Base-by-base conservation (phyloP, 1,140 invertebrate species). In the Acromyrmex heyeri region DNA sequence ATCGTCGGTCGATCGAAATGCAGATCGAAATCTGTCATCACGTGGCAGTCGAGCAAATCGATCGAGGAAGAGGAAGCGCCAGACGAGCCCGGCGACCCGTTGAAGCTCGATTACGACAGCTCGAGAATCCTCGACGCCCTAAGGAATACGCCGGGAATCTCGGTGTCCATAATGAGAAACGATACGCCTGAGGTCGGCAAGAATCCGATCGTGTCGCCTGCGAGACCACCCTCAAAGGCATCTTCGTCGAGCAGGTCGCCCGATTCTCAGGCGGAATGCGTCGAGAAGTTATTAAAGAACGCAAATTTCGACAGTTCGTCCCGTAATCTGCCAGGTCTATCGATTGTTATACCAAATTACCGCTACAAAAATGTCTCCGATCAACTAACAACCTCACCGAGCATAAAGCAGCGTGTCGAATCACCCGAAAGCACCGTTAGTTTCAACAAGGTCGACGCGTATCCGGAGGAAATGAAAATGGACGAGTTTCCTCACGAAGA, bases 71-170 rank as follows among this genome's bases (percentile, higher is more conserved):
- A 91, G 8, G 87, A 91, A 10, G 62, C 87, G 50, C 83, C 81
- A 3, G 85, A 89, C 21, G 90, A 91, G 4, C 87, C 88, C 38
- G 81, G 87, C 3, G 76, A 90, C 2, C 86, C 87, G 16, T 27
- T 69, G 62, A 91, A 88, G 10, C 77, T 88, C n/a, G 83, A 91
- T 57, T 88, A 91, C 44, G 91, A 93, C 24, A 94, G 90, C 85
- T 93, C 92, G 6, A 93, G 92, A 72, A 94, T 95, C 16, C 86
- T 95, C 30, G 88, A 94, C 72, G 93, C 92, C 44, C 87, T 95
- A 38, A 93, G 91, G 34, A 95, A 94, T 10, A 95, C 93, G 16
- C 94, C 94, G 0, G 94, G 93, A 16, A 87, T 95, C 2, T 94
- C 94, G 10, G 89, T 95, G 21, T 95, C 94, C 18, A 90, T 95